Base-by-base conservation (phyloP, 2,113 vertebrate species). In the Scolopax mira region DNA sequence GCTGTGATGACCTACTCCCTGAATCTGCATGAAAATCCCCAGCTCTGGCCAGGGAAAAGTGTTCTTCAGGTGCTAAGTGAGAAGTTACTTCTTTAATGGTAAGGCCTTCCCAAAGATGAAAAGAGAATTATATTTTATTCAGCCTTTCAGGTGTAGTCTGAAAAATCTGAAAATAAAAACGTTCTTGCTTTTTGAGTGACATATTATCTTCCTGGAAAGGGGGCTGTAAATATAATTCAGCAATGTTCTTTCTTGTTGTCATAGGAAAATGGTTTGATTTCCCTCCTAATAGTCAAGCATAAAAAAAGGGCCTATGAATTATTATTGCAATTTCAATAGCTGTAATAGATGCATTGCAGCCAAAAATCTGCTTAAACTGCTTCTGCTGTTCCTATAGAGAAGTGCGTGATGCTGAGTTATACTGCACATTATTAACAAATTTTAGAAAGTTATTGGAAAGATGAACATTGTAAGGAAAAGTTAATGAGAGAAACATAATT, bases 361-460 rank as follows among this genome's bases (percentile, higher is more conserved):
- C 85, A 96, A 90, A 91, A 90, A 64, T 37, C 30, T 79, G 22
- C 85, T 94, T 71, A 44, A 95, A 74, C 35, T 92, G 60, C 74
- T 96, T 93, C 86, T 90, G 55, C 88, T 81, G 71, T 95, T 97
- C 85, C 90, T 87, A 88, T 95, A 92, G 94, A 93, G 86, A 93
- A 91, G 46, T 54, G 42, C 74, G 79, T 80, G 66, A 79, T 80
- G 51, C 67, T 94, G 81, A 85, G 30, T 74, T 92, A 48, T 9
- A 30, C 31, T 62, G 22, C 19, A n/a, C 28, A 41, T 52, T 87
- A 67, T 85, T 85, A 87, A 78, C 67, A 92, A 91, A 18, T 49
- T 88, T 81, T 89, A 64, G 69, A 62, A 88, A 65, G 31, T 41
- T 41, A 80, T 24, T 88, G 75, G 71, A 78, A 91, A 88, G 85